Percentiles rank a stretch among this genome's conserved stretches.
Evolutionary conservation across 2,888 invertebrate species (phyloP).

Genomic region (Folsomia manolachei): DNA sequence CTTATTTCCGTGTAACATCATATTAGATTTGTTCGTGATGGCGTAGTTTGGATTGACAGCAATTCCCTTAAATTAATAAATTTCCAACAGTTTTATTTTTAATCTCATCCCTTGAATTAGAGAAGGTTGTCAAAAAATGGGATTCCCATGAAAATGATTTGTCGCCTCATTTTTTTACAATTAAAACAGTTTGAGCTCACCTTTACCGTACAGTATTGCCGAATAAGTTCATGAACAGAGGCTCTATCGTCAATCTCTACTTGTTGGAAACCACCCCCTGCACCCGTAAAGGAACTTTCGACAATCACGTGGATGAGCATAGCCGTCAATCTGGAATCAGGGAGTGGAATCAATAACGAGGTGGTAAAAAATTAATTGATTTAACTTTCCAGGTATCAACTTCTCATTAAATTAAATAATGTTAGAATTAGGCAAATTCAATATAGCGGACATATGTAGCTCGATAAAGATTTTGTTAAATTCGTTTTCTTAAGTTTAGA

Average conservation of each 20-base stretch:
- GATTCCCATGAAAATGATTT: neutral
- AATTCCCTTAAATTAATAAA: conserved; percentile 40
- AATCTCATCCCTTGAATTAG: too few species aligned
- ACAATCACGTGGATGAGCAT: conserved; percentile 36
- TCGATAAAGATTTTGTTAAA: too few species aligned
- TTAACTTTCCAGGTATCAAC: too few species aligned
- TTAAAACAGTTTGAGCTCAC: conserved; percentile 21
- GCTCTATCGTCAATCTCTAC: conserved; percentile 38
- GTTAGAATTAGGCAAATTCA: too few species aligned
- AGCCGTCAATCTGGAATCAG: too few species aligned
- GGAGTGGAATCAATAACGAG: too few species aligned
- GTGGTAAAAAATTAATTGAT: too few species aligned
- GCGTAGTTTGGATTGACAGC: conserved; percentile 46
- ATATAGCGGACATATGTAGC: too few species aligned
- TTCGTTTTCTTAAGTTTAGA: too few species aligned
- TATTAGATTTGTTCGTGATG: conserved; percentile 50
- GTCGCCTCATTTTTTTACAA: conserved; percentile 13
- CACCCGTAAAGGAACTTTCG: conserved; percentile 47
- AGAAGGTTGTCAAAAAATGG: neutral
- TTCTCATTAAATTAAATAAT: too few species aligned
- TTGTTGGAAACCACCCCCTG: conserved; percentile 42
- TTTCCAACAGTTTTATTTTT: too few species aligned
- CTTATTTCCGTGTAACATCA: conserved; percentile 51
- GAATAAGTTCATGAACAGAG: conserved; percentile 47
- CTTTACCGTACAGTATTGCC: conserved; percentile 45